Percentiles rank a stretch among this genome's conserved stretches.
phyloP scores from a whole-genome alignment of 2,888 invertebrate species.

The Nomada fabriciana region DNA sequence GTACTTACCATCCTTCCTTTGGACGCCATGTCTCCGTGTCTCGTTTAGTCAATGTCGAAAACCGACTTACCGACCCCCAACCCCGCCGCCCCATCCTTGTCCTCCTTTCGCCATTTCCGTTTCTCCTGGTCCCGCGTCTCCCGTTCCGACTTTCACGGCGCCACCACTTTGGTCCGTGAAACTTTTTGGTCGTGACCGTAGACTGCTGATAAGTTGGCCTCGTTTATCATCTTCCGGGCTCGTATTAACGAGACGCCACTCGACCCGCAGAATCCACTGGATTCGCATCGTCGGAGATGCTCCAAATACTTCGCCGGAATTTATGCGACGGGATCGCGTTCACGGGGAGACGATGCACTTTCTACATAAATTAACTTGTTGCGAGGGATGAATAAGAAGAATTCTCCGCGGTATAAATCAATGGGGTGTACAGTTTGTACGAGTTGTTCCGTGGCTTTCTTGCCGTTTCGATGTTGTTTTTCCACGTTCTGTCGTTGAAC shows the following conservation, averaged over 20 bases:
- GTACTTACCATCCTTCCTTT: constrained; percentile 74
- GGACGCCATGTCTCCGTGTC: constrained; percentile 78
- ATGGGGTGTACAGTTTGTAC: neutral
- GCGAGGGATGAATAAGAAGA: constrained; percentile 51
- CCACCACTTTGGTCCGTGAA: constrained; percentile 68
- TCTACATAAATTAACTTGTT: constrained; percentile 67
- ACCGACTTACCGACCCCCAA: constrained; percentile 71
- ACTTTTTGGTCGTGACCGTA: constrained; percentile 72
- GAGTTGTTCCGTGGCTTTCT: neutral
- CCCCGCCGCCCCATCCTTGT: constrained; percentile 47
- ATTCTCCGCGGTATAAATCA: neutral
- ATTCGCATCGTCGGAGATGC: constrained; percentile 68
- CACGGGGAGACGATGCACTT: constrained; percentile 26
- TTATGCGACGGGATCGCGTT: constrained; percentile 50
- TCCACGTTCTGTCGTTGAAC: too few relatives aligned
- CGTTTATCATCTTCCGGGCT: constrained; percentile 73
- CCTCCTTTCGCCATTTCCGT: constrained; percentile 49
- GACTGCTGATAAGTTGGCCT: constrained; percentile 74
- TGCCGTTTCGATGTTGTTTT: neutral
- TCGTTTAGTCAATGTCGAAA: constrained; percentile 81
- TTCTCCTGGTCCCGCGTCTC: constrained; percentile 37
- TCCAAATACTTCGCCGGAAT: constrained; percentile 63
- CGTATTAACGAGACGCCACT: constrained; percentile 73
- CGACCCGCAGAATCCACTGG: constrained; percentile 69
- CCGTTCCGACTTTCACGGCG: constrained; percentile 62